phyloP scores from a whole-genome alignment of 2,113 vertebrate genomes.

The Percina caprodes region DNA sequence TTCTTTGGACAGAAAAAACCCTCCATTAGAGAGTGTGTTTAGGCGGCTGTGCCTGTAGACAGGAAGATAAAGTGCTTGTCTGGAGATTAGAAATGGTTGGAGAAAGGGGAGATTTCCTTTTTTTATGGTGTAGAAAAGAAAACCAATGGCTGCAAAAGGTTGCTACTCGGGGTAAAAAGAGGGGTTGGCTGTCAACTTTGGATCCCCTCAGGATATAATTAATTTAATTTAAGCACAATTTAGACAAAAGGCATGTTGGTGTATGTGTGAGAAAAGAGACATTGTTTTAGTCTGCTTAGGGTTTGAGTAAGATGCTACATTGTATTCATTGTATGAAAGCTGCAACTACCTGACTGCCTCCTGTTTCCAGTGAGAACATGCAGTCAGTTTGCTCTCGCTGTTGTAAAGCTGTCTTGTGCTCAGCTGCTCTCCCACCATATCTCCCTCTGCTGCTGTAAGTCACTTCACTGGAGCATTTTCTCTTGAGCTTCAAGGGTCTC shows the following conservation, averaged over 20 bases:
- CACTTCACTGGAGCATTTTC: slow-evolving; percentile 42
- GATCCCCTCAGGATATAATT: slow-evolving; percentile 23
- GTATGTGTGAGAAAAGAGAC: background rate
- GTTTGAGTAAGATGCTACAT: slow-evolving; percentile 28
- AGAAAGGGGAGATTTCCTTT: slow-evolving; percentile 62
- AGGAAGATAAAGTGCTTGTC: slow-evolving; percentile 70
- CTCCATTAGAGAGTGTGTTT: slow-evolving; percentile 67
- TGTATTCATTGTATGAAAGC: slow-evolving; percentile 39
- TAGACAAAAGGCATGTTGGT: slow-evolving; percentile 1
- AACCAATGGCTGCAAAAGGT: slow-evolving; percentile 37
- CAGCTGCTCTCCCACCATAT: slow-evolving; percentile 10
- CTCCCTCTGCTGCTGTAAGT: slow-evolving; percentile 14
- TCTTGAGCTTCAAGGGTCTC: slow-evolving; percentile 28
- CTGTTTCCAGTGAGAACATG: slow-evolving; percentile 27
- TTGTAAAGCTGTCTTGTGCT: slow-evolving; percentile 46
- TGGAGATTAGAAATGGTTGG: slow-evolving; percentile 51
- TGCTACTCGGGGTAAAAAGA: slow-evolving; percentile 35
- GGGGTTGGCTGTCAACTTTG: slow-evolving; percentile 43
- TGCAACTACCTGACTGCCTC: slow-evolving; percentile 39
- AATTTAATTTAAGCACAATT: slow-evolving; percentile 48
- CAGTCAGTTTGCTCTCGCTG: slow-evolving; percentile 40
- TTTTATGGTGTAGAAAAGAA: slow-evolving; percentile 52
- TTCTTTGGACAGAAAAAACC: slow-evolving; percentile 40
- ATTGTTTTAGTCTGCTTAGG: slow-evolving; percentile 17
- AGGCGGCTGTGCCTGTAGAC: slow-evolving; percentile 62